phyloP scores from a whole-genome alignment of 1,140 invertebrate species.

The Trichonephila clavipes region DNA sequence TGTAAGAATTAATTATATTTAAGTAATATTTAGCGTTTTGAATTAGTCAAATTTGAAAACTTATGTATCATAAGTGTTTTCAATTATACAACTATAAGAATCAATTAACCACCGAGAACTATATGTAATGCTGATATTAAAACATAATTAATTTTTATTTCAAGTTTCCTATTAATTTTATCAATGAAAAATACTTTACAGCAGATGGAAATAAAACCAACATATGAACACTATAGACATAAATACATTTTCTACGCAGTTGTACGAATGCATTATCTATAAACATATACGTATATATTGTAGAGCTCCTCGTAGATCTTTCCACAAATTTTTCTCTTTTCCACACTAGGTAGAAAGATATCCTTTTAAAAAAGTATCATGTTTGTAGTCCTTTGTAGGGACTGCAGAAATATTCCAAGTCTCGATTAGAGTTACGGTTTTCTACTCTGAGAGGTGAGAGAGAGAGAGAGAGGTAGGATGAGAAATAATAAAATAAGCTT shows the following conservation, averaged over 20 bases:
- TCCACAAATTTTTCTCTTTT: not conserved
- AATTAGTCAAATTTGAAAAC: too few relatives aligned
- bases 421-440: slow-evolving; percentile 51
- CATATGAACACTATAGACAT: too few relatives aligned
- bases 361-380: slow-evolving; percentile 17
- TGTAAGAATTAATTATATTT: too few relatives aligned
- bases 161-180: too few relatives aligned
- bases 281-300: not conserved
- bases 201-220: too few relatives aligned
- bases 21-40: too few relatives aligned
- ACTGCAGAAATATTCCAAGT: slow-evolving; percentile 21
- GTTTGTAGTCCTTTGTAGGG: slow-evolving; percentile 20
- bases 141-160: too few relatives aligned
- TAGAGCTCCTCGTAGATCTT: not conserved
- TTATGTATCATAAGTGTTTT: too few relatives aligned
- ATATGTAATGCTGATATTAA: too few relatives aligned
- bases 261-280: not conserved
- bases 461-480: not conserved
- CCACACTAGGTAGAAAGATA: not conserved
- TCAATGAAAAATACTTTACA: too few relatives aligned
- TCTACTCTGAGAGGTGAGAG: not conserved
- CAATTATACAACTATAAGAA: too few relatives aligned
- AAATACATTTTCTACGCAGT: not conserved
- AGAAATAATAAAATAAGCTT: slow-evolving; percentile 64
- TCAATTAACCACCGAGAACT: too few relatives aligned